Evolutionary conservation across 1,140 invertebrate genomes (phyloP).

Genomic region (Euschistus heros): DNA sequence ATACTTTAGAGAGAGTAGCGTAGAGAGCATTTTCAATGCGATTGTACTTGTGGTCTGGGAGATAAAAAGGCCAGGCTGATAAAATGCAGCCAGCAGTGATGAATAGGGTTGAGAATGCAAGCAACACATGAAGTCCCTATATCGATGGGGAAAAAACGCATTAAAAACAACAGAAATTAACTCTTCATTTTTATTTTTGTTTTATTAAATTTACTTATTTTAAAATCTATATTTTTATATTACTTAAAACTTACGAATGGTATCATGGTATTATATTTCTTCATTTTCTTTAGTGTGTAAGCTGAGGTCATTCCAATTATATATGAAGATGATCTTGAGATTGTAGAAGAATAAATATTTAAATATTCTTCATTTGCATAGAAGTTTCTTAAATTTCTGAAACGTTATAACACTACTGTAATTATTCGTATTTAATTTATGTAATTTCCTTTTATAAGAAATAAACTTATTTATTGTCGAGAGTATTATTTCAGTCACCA

Average conservation of each 20-base stretch:
- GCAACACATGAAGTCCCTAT: background rate
- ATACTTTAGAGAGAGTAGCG: background rate
- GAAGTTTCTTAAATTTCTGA: no score
- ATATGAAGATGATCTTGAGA: background rate
- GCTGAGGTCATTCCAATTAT: background rate
- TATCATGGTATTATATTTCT: background rate
- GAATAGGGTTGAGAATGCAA: background rate
- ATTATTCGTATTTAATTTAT: no score
- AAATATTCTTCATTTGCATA: no score
- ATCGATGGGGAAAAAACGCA: background rate
- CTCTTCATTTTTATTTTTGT: background rate
- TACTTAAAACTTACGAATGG: constrained; percentile 1
- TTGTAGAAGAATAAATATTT: no score
- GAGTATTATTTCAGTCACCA: no score
- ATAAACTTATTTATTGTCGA: no score
- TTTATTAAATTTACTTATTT: background rate
- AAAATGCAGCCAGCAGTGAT: background rate
- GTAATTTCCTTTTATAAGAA: no score
- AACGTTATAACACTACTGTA: no score
- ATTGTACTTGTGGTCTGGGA: background rate
- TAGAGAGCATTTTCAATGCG: background rate
- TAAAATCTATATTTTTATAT: background rate
- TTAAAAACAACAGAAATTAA: background rate
- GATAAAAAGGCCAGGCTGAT: background rate
- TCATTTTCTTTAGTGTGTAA: background rate